Base-by-base conservation (phyloP, 1,140 invertebrate species). In the Hesperophylax magnus region DNA sequence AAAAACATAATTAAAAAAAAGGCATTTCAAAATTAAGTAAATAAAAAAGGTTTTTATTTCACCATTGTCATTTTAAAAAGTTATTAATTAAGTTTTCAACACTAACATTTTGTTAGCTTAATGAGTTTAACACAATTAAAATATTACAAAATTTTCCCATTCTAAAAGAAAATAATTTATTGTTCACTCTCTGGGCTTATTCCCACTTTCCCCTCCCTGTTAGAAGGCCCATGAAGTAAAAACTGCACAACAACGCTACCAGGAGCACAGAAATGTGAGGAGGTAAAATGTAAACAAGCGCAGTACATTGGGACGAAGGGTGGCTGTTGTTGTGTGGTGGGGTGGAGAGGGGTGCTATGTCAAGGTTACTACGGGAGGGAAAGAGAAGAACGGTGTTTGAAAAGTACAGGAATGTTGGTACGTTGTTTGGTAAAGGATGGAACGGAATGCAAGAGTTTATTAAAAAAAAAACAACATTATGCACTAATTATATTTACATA, bases 211-310 rank as follows among this genome's bases (percentile, higher is more conserved):
- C 39, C 39, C 39, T 47, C 11, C 11, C 39, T 14, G 39, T 47
- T 47, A 39, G 34, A 39, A 39, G 39, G 39, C 27, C 69, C 27
- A 27, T 72, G 69, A 76, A 78, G 80, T 82, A 84, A 84, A 84
- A 84, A 84, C 78, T 84, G 72, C 83, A 84, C 83, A 84, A 84
- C 83, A 84, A 84, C 71, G 76, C 6, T 84, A 82, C 60, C 53
- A 80, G 83, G 83, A 81, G 52, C 56, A 56, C 83, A 84, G 74
- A 78, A 80, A 52, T 14, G 14, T 14, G 27, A 27, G 18, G 27
- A 67, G 82, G 65, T 78, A 75, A 81, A 79, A 84, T 76, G 80
- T 84, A 84, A 84, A 84, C 83, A 84, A 84, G 39, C 22, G 22
- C 47, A 60, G 60, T 24, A 54, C n/a, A n/a, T 31, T 9, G 34